Base-by-base conservation (phyloP, 2,797 vertebrate species). In the Aeoliscus strigatus region DNA sequence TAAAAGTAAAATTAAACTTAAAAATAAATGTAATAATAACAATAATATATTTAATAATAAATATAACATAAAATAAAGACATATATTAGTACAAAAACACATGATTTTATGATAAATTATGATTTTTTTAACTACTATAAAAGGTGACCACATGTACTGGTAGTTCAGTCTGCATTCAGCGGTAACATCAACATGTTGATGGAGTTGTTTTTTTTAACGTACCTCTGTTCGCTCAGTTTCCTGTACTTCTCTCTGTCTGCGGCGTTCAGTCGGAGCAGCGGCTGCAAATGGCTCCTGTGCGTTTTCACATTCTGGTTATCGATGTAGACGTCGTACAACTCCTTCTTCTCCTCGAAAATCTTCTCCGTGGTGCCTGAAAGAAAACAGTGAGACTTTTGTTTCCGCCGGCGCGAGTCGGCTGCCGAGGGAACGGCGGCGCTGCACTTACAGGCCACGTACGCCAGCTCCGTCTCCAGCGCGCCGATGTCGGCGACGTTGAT, bases 261-360 rank as follows among this genome's bases (percentile, higher is more conserved):
- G 0, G 75, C 90, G 66, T 96, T 99, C 58, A 97, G 75, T 60
- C 92, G 91, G 33, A 99, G 86, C 70, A 98, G 82, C 0, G 92
- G 90, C 36, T 95, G 93, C 71, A 99, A 70, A 32, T 89, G 90
- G 45, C 90, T 91, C 0, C 89, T 88, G 80, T 98, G 94, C 0
- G 93, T 97, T 86, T 91, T 97, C 79, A 99, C 96, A n/a, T 98
- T 99, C 88, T 99, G 96, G 86, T 98, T 99, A 46, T 98, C 94
- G 16, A 99, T 81, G 0, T 96, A 99, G 11, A 99, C 90, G 1
- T 98, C 95, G 0, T 99, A 98, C 23, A 99, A 89, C 21, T 93
- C 91, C 51, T 83, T 92, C 71, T 99, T 99, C 63, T 97, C 93
- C 81, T 96, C 94, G 26, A 99, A 99, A 30, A 99, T 98, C 87